Base-by-base conservation (phyloP, 2,113 vertebrate genomes). In the Azemiops feae region DNA sequence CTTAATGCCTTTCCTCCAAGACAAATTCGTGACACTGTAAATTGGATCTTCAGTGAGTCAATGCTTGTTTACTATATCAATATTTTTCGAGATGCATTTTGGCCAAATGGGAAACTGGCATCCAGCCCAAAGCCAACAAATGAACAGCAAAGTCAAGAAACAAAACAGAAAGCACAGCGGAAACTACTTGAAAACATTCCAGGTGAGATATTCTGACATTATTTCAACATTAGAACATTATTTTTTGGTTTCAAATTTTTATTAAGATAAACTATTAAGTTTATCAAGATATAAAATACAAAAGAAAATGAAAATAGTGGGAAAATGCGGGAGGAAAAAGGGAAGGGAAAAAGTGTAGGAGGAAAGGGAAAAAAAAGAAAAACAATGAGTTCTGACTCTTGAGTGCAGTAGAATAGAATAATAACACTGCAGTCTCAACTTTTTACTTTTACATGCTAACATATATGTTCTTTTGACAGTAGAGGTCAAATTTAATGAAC, bases 171-270 rank as follows among this genome's bases (percentile, higher is more conserved):
- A 92, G 99, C 99, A 60, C 99, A 98, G 95, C 99, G 99, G 97
- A 99, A 99, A 97, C 97, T 99, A 94, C 98, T 99, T 91, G 99
- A 99, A 95, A 99, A 99, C 96, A 99, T 99, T 97, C 99, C 99
- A 98, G 99, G 99, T 99, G 97, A 97, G 95, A 30, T 85, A 3
- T 18, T 91, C 69, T 58, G 22, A 16, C 18, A 69, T 20, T 88
- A 69, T 43, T 53, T 43, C 4, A 57, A 34, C 2, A 7, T 88
- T 14, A 43, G 54, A 85, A 90, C 27, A 16, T 81, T 81, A 87
- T 86, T 50, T 10, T 69, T 69, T 34, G 34, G 4, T 18, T 69
- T 69, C 30, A 69, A 16, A 69, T 34, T 69, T 69, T 69, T 69
- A 69, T 34, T 16, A 34, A 69, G 60, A n/a, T 69, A 64, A n/a